phyloP scores from a whole-genome alignment of 2,797 vertebrate genomes.

The Pyrocephalus nanus region DNA sequence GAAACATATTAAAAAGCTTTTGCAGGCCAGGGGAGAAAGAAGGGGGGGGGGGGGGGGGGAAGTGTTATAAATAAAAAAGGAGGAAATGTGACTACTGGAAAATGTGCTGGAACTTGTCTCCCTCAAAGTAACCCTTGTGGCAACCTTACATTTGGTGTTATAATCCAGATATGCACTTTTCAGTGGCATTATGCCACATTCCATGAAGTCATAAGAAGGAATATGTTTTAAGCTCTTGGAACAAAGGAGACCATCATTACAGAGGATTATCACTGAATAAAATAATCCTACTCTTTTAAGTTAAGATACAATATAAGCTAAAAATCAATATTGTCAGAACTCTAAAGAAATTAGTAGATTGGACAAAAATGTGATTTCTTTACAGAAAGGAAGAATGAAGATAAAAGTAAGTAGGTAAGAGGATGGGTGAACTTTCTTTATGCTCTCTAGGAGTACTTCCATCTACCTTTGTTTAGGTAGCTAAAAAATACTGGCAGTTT shows the following conservation, averaged over 20 bases:
- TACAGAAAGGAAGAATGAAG: not conserved
- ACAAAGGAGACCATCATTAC: not conserved
- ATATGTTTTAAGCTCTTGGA: not conserved
- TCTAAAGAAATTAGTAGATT: not conserved
- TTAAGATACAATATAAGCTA: not conserved
- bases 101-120: slow-evolving; percentile 59
- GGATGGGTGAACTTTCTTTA: not conserved
- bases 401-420: not conserved
- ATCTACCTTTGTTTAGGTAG: not conserved
- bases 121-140: slow-evolving; percentile 66
- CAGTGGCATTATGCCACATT: slow-evolving; percentile 23
- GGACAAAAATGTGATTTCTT: slow-evolving; percentile 24
- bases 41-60: not conserved
- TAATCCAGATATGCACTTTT: slow-evolving; percentile 66
- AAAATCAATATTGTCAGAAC: not conserved
- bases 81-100: slow-evolving; percentile 68
- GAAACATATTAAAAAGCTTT: not conserved
- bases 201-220: not conserved
- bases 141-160: slow-evolving; percentile 62
- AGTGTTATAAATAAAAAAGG: slow-evolving; percentile 25
- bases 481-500: not conserved
- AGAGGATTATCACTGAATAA: not conserved
- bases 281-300: not conserved
- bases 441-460: not conserved
- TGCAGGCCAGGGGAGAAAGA: not conserved